Percentiles rank a stretch among this genome's conserved stretches.
These are phyloP conservation scores for Brachionus sp. DNA, from an alignment of 1,140 invertebrate genomes.

Conservation along the genomic window DNA sequence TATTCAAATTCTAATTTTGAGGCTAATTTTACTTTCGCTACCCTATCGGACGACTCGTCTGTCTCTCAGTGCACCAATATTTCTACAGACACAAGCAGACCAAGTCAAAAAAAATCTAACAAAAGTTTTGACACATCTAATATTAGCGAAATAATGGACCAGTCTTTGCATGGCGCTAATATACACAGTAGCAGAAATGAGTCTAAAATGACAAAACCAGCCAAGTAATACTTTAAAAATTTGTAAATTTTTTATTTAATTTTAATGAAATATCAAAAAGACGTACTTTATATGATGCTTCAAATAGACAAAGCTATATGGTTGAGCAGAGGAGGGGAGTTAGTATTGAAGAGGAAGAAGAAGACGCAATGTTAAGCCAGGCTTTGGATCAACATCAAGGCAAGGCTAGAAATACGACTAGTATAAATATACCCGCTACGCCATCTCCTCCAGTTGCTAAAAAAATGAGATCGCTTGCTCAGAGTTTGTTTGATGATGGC, in stretches of 20 bases:
- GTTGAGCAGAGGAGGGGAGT: neutral
- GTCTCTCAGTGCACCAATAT: neutral
- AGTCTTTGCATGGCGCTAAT: neutral
- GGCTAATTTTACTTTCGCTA: conserved; percentile 35
- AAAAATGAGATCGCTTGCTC: conserved; percentile 4
- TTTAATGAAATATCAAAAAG: neutral
- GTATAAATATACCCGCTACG: neutral
- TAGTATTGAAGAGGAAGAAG: neutral
- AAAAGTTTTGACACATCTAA: conserved; percentile 9
- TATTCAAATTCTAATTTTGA: conserved; percentile 22
- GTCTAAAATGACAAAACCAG: neutral
- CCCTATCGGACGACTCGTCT: conserved; percentile 13
- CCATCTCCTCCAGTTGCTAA: conserved; percentile 16
- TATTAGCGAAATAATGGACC: conserved; percentile 16
- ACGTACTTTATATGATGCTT: conserved; percentile 26
- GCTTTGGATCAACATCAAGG: conserved; percentile 27
- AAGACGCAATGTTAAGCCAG: conserved; percentile 3
- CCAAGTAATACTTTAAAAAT: neutral
- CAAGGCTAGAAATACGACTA: neutral
- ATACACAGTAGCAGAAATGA: neutral
- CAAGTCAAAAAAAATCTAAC: neutral
- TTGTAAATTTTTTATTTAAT: neutral
- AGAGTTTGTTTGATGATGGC: conserved; percentile 33
- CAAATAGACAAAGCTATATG: conserved; percentile 25
- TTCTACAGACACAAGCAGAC: neutral